Evolutionary conservation across 2,113 vertebrate species (phyloP), one percentile per base, ranked within the genome.

Genomic region (Hemichromis elongatus): DNA sequence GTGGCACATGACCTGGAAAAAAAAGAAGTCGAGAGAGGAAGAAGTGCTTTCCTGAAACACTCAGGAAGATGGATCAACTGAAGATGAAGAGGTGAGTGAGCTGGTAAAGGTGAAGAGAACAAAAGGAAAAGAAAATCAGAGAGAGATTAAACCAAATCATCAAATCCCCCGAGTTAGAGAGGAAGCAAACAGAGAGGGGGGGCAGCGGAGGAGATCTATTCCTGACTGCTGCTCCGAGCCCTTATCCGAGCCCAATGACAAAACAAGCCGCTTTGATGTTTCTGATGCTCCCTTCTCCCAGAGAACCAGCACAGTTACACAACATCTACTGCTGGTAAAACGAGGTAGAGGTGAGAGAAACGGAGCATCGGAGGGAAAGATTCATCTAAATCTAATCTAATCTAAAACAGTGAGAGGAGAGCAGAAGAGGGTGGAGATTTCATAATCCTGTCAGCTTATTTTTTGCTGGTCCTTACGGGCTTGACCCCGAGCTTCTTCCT

Each of bases 241-340:
- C 55, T 70, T 79, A 52, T 85, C 84, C 21, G 50, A 87, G 82
- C 80, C 77, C 78, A 80, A 19, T 68, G 85, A 87, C 88, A 93
- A 86, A 88, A 93, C 86, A 92, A 87, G 79, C 66, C 37, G 85
- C 93, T 93, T 93, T 94, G 92, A 94, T 93, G 92, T 93, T 77
- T 80, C 57, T 82, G 90, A 70, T 88, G 79, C 75, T 79, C 21
- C 14, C 55, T 66, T 87, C 68, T 59, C 68, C 28, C 82, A 75
- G 59, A 88, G 81, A 89, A 84, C 57, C 61, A 19, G 59, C 18
- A 9, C 81, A 2, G 83, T 94, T 94, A 95, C 86, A 92, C 93
- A 95, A 95, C 56, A 86, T 26, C 77, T 35, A 66, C 13, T 2
- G 33, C 82, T 77, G 87, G 80, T 79, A 16, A 79, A 86, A 87